Evolutionary conservation across 2,888 invertebrate species (phyloP).

Genomic region (Cerastis leucographa): DNA sequence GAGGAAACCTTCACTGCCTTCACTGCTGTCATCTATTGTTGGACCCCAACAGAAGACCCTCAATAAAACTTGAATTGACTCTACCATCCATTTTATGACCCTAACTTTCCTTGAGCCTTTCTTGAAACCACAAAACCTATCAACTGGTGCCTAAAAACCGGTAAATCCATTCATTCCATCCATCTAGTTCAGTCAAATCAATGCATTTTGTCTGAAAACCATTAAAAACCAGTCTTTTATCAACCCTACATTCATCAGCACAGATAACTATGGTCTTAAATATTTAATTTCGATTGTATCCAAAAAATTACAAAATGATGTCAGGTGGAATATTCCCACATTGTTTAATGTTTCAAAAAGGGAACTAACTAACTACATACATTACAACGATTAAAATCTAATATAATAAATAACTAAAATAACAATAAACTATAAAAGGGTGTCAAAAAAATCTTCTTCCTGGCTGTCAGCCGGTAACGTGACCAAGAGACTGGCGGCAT

Average conservation of each 20-base stretch:
- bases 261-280: conserved; percentile 27
- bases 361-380: no score
- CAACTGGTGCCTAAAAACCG: background rate
- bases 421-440: no score
- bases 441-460: no score
- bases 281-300: conserved; percentile 54
- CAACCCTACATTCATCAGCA: conserved; percentile 3
- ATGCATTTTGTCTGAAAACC: conserved; percentile 19
- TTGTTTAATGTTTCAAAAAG: no score
- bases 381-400: no score
- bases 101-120: background rate
- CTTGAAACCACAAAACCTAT: background rate
- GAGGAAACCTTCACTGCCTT: no score
- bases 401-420: no score
- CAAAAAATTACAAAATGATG: conserved; percentile 55
- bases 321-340: conserved; percentile 54
- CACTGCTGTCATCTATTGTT: no score
- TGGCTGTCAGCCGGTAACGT: no score
- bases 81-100: background rate
- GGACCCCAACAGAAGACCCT: background rate
- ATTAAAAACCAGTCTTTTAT: conserved; percentile 17
- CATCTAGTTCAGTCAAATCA: background rate
- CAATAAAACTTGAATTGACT: background rate
- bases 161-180: conserved; percentile 4
- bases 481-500: no score